Base-by-base conservation (phyloP, 2,888 invertebrate genomes). In the Apomyelois bistriatella region DNA sequence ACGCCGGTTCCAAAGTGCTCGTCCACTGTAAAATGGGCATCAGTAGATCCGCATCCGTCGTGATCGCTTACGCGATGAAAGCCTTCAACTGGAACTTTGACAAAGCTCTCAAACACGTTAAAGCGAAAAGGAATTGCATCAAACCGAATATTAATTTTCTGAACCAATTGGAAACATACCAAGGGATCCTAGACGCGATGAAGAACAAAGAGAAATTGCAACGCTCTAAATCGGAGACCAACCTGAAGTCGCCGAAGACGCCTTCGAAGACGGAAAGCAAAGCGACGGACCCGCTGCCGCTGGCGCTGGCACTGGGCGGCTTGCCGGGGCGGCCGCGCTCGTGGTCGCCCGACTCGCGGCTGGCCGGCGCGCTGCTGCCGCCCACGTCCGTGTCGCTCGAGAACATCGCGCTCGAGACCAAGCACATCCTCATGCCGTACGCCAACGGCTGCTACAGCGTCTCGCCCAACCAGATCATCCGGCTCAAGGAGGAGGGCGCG, bases 11-110 rank as follows among this genome's bases (percentile, higher is more conserved):
- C 54, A 98, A 98, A 87, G 98, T 98, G 53, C 91, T 99, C 69
- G 99, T 99, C 49, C 99, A 99, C 84, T 99, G 99, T 85, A 99
- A 99, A 91, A 99, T 99, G 98, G 99, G 99, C 17, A 97, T 99
- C 58, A 99, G 98, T 81, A 92, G 99, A 61, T 99, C 99, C 17
- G 99, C 99, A 4, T 98, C 98, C 1, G 99, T 99, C 22, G 99
- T 99, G 22, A 98, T 99, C 72, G 99, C 99, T 0, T 99, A 98
- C 87, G 97, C 98, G 17, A 99, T 99, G 99, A 99, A 99, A 86
- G 97, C 98, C 15, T 96, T 96, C 84, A 96, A 96, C 76, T 98
- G 97, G 98, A 95, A 96, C 71, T 95, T 98, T 71, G 93, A 95
- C 57, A 94, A 95, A 69, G 98, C 99, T 1, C 91, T 97, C 69